These are phyloP conservation scores for Aphelenchoides fujianensis DNA, from an alignment of 1,140 invertebrate species.

Conservation along the genomic window DNA sequence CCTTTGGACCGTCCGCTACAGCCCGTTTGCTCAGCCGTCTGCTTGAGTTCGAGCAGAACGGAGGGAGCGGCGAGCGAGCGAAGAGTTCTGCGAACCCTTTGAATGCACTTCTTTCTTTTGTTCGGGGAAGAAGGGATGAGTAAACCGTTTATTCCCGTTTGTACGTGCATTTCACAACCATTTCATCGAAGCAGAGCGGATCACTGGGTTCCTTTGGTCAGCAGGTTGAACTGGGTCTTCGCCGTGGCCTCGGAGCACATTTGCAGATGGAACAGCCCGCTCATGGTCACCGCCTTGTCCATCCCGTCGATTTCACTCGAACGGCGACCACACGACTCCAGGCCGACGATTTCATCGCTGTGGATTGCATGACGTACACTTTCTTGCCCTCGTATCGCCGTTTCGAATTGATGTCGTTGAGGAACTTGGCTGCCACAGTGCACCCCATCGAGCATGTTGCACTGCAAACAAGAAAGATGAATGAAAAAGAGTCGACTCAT, in stretches of 20 bases:
- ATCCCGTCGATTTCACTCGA: neutral
- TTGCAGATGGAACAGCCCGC: neutral
- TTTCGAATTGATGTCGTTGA: slow-evolving; percentile 7
- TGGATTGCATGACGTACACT: neutral
- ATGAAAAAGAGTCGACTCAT: too few relatives aligned
- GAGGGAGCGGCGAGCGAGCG: too few relatives aligned
- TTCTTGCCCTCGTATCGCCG: neutral
- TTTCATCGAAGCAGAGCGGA: too few relatives aligned
- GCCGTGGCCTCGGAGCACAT: neutral
- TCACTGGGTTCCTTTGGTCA: slow-evolving; percentile 13
- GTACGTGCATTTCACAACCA: too few relatives aligned
- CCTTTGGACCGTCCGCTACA: too few relatives aligned
- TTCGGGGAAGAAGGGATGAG: too few relatives aligned
- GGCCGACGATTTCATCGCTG: slow-evolving; percentile 13
- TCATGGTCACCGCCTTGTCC: neutral
- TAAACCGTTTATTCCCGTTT: too few relatives aligned
- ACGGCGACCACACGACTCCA: neutral
- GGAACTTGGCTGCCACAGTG: neutral
- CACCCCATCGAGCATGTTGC: neutral
- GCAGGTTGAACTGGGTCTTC: neutral
- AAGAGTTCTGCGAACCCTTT: too few relatives aligned
- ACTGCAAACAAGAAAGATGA: too few relatives aligned
- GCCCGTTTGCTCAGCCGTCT: too few relatives aligned
- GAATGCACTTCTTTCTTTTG: too few relatives aligned
- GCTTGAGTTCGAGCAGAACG: too few relatives aligned